Conservation (phyloP, 2,113 vertebrate species). For the Siniperca knerii region DNA sequence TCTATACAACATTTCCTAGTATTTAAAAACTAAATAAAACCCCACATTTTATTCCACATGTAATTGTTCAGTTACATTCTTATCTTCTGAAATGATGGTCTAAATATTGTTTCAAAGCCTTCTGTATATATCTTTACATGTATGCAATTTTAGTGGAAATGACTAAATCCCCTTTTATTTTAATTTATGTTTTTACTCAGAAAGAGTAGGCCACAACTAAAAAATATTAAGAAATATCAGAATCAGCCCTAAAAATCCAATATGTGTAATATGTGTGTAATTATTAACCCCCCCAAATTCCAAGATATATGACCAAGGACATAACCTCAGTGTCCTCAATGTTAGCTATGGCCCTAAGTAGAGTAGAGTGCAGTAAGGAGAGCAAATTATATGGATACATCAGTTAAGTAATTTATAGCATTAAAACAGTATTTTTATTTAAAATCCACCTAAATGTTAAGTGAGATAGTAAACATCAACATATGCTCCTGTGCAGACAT, state of each 20-base stretch:
- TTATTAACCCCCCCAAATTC: neutral
- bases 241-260: neutral
- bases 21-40: neutral
- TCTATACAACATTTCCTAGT: no score
- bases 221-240: neutral
- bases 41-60: neutral
- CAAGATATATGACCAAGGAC: neutral
- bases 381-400: neutral
- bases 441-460: slow-evolving; percentile 16
- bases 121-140: neutral
- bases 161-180: neutral
- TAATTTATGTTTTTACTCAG: neutral
- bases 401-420: neutral
- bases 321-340: neutral
- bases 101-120: slow-evolving; percentile 8
- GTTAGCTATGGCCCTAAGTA: neutral
- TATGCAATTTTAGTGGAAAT: neutral
- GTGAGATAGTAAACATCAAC: neutral
- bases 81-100: neutral
- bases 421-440: slow-evolving; percentile 36
- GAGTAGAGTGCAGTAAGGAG: neutral
- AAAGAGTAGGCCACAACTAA: no score
- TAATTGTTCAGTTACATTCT: neutral
- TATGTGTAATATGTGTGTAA: neutral
- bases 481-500: neutral